Evolutionary conservation across 2,797 vertebrate genomes (phyloP).

Genomic region (Coilia nasus): DNA sequence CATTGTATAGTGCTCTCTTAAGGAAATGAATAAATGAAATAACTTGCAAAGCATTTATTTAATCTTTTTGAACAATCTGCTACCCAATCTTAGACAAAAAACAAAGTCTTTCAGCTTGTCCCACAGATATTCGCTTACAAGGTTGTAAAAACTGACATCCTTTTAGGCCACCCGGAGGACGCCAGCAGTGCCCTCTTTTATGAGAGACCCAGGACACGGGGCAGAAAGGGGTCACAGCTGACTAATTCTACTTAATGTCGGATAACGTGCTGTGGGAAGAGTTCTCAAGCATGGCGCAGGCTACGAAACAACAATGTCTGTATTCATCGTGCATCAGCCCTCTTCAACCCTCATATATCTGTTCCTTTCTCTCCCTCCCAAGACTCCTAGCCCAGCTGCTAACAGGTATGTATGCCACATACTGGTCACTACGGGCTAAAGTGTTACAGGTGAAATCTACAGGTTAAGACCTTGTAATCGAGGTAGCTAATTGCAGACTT

Average conservation of each 20-base stretch:
- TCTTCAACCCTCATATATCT: constrained; percentile 23
- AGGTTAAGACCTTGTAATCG: background rate
- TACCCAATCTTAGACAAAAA: background rate
- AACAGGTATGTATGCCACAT: background rate
- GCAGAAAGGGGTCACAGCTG: constrained; percentile 50
- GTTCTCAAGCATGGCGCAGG: constrained; percentile 39
- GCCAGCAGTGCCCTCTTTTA: constrained; percentile 46
- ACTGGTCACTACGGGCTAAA: background rate
- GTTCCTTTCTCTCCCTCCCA: background rate
- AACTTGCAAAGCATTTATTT: background rate
- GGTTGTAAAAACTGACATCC: constrained; percentile 40
- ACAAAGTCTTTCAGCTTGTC: background rate
- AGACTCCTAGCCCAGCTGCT: constrained; percentile 32
- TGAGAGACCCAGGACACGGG: constrained; percentile 46
- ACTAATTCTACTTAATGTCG: constrained; percentile 53
- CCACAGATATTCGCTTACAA: constrained; percentile 48
- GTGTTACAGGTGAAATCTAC: background rate
- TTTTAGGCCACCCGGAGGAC: constrained; percentile 36
- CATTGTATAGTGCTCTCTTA: background rate
- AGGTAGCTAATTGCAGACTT: background rate
- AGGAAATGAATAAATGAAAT: background rate
- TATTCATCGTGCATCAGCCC: constrained; percentile 50
- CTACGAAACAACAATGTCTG: constrained; percentile 40
- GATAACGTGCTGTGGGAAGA: constrained; percentile 48
- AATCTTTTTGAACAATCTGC: too few species aligned